These are phyloP conservation scores for Cryptoprocta ferox DNA, from an alignment of 2,797 vertebrate genomes.

Conservation along the genomic window DNA sequence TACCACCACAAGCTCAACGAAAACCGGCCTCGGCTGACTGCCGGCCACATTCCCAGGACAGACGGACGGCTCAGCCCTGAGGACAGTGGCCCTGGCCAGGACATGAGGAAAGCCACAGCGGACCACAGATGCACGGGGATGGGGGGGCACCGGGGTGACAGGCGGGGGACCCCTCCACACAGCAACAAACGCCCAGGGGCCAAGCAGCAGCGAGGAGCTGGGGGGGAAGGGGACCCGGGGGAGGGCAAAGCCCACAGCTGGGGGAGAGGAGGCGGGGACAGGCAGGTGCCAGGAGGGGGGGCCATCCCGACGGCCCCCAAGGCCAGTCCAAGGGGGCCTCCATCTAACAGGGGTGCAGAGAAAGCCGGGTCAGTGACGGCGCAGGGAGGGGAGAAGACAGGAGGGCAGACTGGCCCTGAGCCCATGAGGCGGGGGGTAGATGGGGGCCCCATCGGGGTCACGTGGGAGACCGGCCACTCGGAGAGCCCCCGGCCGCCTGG, in stretches of 20 bases:
- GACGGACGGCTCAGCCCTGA: background rate
- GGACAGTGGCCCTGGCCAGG: background rate
- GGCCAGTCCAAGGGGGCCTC: background rate
- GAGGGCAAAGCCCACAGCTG: background rate
- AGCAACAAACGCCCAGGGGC: background rate
- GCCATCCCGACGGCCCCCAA: fast-evolving
- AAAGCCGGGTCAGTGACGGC: background rate
- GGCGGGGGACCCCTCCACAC: background rate
- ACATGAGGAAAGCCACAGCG: background rate
- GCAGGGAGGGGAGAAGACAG: fast-evolving
- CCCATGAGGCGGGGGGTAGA: background rate
- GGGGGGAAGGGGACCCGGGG: background rate
- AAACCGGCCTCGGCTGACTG: background rate
- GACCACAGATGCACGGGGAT: background rate
- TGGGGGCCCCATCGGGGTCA: too few species aligned
- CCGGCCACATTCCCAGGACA: background rate
- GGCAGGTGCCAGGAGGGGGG: background rate
- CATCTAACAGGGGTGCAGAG: background rate
- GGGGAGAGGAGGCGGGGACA: background rate
- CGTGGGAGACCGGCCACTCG: fast-evolving
- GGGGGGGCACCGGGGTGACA: background rate
- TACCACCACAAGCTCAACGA: background rate
- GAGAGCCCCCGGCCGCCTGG: background rate
- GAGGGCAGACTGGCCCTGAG: fast-evolving
- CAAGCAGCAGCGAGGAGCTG: background rate